Conservation (phyloP, 2,888 invertebrate species). For the Cepaea hortensis region DNA sequence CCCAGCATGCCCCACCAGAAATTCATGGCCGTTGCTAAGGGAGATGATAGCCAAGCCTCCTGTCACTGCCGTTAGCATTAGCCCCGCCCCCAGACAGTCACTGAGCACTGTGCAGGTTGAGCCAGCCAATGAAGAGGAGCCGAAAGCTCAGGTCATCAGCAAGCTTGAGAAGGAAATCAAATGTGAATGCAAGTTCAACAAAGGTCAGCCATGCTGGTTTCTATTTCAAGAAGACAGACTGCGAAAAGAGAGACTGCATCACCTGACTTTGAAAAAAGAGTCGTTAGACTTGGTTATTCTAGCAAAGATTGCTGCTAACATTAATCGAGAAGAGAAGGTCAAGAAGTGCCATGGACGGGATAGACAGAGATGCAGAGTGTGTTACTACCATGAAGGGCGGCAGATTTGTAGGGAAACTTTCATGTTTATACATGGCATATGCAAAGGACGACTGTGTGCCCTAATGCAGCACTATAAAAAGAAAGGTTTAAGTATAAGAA, state of each 20-base stretch:
- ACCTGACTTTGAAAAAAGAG: slow-evolving; percentile 36
- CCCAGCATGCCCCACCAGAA: slow-evolving; percentile 16
- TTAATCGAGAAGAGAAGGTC: slow-evolving; percentile 34
- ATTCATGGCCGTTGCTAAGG: slow-evolving; percentile 29
- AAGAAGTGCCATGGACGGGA: slow-evolving; percentile 6
- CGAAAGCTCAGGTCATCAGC: slow-evolving; percentile 14
- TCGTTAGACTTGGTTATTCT: slow-evolving; percentile 40
- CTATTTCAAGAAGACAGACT: slow-evolving; percentile 34
- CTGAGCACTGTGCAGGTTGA: slow-evolving; percentile 26
- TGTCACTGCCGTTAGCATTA: slow-evolving; percentile 9
- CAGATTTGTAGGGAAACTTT: slow-evolving; percentile 41
- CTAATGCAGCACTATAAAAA: slow-evolving; percentile 39
- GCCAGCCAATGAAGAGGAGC: slow-evolving; percentile 17
- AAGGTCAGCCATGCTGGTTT: slow-evolving; percentile 43
- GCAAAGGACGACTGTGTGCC: slow-evolving; percentile 40
- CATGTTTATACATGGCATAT: slow-evolving; percentile 43
- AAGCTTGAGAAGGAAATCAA: slow-evolving; percentile 42
- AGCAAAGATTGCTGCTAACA: slow-evolving; percentile 40
- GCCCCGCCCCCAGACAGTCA: slow-evolving; percentile 27
- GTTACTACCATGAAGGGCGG: slow-evolving; percentile 32
- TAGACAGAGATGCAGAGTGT: slow-evolving; percentile 28
- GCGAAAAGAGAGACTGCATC: slow-evolving; percentile 37
- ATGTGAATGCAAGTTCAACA: slow-evolving; percentile 39
- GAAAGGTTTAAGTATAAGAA: slow-evolving; percentile 27
- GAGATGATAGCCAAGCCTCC: slow-evolving; percentile 33